These are phyloP conservation scores for Rhopalosiphum nymphaeae DNA, from an alignment of 2,888 invertebrate genomes.

Conservation along the genomic window DNA sequence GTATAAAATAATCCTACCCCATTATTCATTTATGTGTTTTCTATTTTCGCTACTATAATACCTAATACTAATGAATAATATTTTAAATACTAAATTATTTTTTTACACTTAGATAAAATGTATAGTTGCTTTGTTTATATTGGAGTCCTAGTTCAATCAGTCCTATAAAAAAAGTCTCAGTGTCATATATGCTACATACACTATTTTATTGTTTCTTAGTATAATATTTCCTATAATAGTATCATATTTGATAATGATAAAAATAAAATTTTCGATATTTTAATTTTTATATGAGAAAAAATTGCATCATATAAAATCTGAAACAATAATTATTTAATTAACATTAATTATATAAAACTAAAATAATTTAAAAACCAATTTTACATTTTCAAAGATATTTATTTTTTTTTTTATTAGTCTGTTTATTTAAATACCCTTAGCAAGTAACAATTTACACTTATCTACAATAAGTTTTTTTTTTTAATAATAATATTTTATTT, in stretches of 20 bases:
- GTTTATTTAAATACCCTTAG: neutral
- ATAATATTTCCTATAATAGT: neutral
- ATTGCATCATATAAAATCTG: neutral
- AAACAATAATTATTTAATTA: neutral
- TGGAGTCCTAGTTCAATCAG: neutral
- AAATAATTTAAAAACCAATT: neutral
- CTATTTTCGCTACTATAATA: no score
- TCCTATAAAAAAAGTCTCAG: neutral
- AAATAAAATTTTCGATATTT: neutral
- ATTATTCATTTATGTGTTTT: no score
- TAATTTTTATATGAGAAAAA: constrained; percentile 9
- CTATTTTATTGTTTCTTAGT: neutral
- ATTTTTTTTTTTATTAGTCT: neutral
- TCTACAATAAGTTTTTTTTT: neutral
- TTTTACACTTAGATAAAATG: neutral
- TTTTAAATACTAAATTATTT: neutral
- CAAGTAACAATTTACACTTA: neutral
- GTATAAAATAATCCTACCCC: neutral
- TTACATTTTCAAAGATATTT: neutral
- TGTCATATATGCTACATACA: neutral
- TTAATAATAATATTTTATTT: neutral
- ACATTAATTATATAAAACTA: no score
- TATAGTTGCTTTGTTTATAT: neutral
- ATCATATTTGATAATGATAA: neutral
- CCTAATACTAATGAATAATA: neutral